Conservation (phyloP, 30 jellyfish, hydroid and myxozoan genomes). For the Rhopilema esculentum region DNA sequence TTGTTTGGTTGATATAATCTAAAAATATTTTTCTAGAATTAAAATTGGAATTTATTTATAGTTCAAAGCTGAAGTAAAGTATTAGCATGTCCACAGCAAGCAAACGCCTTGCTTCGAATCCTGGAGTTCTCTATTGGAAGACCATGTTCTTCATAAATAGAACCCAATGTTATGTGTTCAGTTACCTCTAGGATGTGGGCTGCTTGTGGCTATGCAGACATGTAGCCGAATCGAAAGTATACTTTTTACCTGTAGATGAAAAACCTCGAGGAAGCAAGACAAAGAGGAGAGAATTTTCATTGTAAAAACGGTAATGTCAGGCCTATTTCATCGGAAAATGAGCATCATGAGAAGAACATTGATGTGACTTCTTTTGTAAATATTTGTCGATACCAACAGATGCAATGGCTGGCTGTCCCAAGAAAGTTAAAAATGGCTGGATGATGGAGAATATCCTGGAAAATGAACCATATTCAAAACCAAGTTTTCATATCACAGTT, state of each 20-base stretch:
- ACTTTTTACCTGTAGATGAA: background rate
- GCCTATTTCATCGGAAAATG: no score
- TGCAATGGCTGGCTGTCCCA: background rate
- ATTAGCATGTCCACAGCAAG: no score
- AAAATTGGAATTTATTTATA: no score
- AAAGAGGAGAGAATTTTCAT: no score
- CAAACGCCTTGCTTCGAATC: background rate
- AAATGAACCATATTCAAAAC: background rate
- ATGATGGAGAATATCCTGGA: background rate
- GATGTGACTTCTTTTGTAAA: background rate
- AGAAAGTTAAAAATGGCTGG: background rate
- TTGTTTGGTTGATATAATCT: no score
- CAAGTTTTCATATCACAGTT: background rate
- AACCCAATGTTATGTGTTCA: background rate
- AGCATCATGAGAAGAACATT: background rate
- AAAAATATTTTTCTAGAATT: no score
- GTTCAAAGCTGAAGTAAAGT: no score
- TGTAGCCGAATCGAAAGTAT: background rate
- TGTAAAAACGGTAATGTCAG: no score
- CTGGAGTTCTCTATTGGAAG: background rate
- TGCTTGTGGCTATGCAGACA: no score
- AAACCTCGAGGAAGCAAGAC: background rate
- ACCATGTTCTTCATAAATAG: background rate
- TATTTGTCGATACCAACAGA: background rate
- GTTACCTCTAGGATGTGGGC: background rate